These are phyloP conservation scores for Epizoanthus stellaris DNA, from an alignment of 92 coral and sea anemone species.

Conservation along the genomic window DNA sequence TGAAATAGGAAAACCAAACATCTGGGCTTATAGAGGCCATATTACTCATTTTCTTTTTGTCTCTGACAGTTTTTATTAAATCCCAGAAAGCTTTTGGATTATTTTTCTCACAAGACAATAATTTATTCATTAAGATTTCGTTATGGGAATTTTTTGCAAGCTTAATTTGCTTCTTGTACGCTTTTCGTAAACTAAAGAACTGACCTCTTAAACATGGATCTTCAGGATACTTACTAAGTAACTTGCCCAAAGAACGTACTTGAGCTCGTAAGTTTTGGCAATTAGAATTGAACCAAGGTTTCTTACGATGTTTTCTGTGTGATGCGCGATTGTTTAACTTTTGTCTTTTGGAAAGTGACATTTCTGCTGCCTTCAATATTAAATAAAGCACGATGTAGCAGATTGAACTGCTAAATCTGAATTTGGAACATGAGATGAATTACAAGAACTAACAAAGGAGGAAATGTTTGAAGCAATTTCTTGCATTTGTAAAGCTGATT, in stretches of 20 bases:
- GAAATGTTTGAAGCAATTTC: neutral
- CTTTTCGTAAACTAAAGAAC: neutral
- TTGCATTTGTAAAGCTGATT: too few relatives aligned
- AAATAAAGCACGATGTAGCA: neutral
- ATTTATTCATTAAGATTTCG: neutral
- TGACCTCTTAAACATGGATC: slow-evolving; percentile 16
- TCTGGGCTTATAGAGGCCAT: too few relatives aligned
- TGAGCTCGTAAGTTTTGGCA: neutral
- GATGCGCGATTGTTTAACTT: neutral
- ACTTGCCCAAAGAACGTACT: neutral
- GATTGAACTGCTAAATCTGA: neutral
- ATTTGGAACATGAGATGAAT: neutral
- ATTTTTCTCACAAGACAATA: neutral
- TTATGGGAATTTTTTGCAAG: neutral
- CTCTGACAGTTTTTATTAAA: neutral
- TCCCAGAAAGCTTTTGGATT: neutral
- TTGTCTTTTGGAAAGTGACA: neutral
- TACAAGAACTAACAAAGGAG: neutral
- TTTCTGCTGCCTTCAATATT: slow-evolving; percentile 11
- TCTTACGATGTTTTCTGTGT: neutral
- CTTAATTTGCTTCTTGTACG: slow-evolving; percentile 4
- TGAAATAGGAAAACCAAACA: too few relatives aligned
- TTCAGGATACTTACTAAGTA: neutral
- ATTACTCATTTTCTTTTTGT: too few relatives aligned
- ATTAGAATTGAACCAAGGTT: slow-evolving; percentile 1